Conservation (phyloP, 2,888 invertebrate species). For the Limnephilus rhombicus region DNA sequence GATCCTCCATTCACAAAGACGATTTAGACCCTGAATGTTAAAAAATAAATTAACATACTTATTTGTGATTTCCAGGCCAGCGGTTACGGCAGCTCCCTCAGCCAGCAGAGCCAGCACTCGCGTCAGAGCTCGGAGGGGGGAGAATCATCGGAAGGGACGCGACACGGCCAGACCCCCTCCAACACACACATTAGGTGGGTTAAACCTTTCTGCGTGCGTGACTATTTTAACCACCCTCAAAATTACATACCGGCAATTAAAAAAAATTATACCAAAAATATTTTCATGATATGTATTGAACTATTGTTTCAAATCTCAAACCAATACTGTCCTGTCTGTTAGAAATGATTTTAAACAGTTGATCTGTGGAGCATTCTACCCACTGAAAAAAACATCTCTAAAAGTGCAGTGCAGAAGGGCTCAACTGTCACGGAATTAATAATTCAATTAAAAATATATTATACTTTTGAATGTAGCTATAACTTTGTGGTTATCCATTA, state of each 20-base stretch:
- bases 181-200: slow-evolving; percentile 87
- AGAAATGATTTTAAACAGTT: background rate
- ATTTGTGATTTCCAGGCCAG: slow-evolving; percentile 83
- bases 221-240: background rate
- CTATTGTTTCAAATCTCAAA: background rate
- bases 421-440: too few species aligned
- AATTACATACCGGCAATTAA: background rate
- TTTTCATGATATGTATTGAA: background rate
- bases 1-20: too few species aligned
- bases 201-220: slow-evolving; percentile 63
- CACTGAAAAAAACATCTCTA: too few species aligned
- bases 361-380: background rate
- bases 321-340: background rate
- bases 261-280: background rate
- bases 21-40: too few species aligned
- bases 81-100: slow-evolving; percentile 92
- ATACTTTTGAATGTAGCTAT: too few species aligned
- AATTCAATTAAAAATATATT: too few species aligned
- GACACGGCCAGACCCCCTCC: slow-evolving; percentile 78
- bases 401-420: too few species aligned
- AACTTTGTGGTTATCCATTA: too few species aligned
- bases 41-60: background rate
- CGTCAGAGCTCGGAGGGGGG: slow-evolving; percentile 91
- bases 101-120: slow-evolving; percentile 90
- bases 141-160: slow-evolving; percentile 68